Evolutionary conservation across 2,888 invertebrate genomes (phyloP).

Genomic region (Xestia ashworthii): DNA sequence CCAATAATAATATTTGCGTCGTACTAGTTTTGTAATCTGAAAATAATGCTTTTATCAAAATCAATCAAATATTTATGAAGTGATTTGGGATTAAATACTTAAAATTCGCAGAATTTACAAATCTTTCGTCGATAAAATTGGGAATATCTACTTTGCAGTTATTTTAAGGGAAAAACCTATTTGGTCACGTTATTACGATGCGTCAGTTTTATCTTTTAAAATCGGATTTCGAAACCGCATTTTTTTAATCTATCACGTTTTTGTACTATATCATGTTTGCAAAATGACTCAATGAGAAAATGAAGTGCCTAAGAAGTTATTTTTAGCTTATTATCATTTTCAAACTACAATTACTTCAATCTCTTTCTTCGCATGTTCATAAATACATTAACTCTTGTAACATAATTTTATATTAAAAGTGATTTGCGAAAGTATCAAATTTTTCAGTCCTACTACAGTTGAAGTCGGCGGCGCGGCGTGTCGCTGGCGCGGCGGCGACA

Average conservation of each 20-base stretch:
- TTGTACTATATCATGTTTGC: neutral
- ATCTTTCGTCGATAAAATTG: conserved; percentile 5
- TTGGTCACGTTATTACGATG: neutral
- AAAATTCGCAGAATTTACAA: neutral
- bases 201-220: neutral
- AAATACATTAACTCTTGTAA: neutral
- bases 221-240: too few species aligned
- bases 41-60: conserved; percentile 3
- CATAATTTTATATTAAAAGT: neutral
- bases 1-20: neutral
- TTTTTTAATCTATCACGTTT: neutral
- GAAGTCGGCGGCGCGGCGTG: conserved; percentile 79
- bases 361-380: neutral
- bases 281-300: neutral
- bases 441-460: conserved; percentile 49
- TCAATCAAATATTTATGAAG: conserved; percentile 6
- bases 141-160: neutral
- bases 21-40: neutral
- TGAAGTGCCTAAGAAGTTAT: neutral
- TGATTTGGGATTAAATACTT: conserved; percentile 9
- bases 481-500: conserved; percentile 87
- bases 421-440: conserved; percentile 77
- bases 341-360: neutral
- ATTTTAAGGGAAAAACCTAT: conserved; percentile 1
- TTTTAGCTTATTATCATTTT: neutral